phyloP scores from a whole-genome alignment of 2,888 invertebrate species.

The Panzeria rudis region DNA sequence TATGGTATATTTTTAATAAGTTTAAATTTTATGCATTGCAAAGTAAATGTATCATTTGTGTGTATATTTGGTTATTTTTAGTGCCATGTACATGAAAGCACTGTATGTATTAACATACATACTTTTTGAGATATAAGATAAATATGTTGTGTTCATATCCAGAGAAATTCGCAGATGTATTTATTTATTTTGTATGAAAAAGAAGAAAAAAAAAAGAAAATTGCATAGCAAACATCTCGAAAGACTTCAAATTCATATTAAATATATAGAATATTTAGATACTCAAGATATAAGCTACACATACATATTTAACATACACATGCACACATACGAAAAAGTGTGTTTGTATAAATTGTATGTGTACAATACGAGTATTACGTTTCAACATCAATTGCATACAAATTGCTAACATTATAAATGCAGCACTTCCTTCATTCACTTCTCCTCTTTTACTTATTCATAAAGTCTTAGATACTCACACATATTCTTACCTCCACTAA shows the following conservation, averaged over 20 bases:
- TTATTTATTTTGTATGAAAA: constrained; percentile 40
- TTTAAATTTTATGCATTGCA: constrained; percentile 57
- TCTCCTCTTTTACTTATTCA: background rate
- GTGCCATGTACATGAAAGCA: background rate
- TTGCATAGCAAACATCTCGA: constrained; percentile 30
- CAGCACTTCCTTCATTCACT: background rate
- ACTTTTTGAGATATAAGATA: background rate
- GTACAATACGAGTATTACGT: constrained; percentile 15
- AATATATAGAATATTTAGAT: constrained; percentile 12
- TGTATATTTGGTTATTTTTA: background rate
- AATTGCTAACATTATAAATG: constrained; percentile 62
- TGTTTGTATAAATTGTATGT: background rate
- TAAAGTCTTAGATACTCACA: background rate
- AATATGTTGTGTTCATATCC: background rate
- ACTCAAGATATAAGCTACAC: constrained; percentile 8
- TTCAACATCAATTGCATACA: constrained; percentile 70
- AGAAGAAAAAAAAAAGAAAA: background rate
- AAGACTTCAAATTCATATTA: constrained; percentile 42
- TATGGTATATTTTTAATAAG: constrained; percentile 53
- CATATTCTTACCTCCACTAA: background rate
- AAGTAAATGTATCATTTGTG: background rate
- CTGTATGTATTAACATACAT: too few relatives aligned
- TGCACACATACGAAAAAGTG: background rate
- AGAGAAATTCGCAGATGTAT: constrained; percentile 44
- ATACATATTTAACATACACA: background rate